Evolutionary conservation across 1,140 invertebrate species (phyloP).

Genomic region (Drosophila nigrodunni): DNA sequence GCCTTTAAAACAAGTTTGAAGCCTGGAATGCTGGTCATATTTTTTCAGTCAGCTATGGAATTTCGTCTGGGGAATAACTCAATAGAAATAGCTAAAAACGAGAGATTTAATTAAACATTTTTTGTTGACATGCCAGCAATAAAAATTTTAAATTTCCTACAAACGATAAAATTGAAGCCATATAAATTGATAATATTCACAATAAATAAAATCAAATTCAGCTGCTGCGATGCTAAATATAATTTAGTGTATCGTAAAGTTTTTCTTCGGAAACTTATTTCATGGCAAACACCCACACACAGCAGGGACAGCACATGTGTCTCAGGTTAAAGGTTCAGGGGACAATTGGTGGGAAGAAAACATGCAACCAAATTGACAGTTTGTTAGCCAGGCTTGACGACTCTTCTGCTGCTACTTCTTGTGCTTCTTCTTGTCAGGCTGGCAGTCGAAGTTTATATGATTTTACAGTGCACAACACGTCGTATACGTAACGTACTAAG

Average conservation of each 20-base stretch:
- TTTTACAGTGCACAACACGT: constrained; percentile 32
- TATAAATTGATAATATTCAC: constrained; percentile 10
- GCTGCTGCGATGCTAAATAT: constrained; percentile 7
- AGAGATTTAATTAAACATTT: constrained; percentile 4
- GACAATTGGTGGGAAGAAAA: constrained; percentile 35
- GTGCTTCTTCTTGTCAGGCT: too few species aligned
- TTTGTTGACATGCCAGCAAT: not conserved
- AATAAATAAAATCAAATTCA: constrained; percentile 18
- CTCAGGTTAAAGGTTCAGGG: not conserved
- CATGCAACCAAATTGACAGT: constrained; percentile 75
- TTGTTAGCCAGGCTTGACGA: constrained; percentile 56
- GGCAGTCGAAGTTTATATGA: constrained; percentile 15
- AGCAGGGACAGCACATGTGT: not conserved
- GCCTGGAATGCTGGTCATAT: too few species aligned
- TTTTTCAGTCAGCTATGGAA: too few species aligned
- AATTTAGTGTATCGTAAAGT: constrained; percentile 24
- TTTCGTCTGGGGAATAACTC: too few species aligned
- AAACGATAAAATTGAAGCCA: not conserved
- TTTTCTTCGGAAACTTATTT: constrained; percentile 4
- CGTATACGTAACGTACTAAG: constrained; percentile 66
- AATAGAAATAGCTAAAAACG: not conserved
- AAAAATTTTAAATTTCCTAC: not conserved
- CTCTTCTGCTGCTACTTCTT: constrained; percentile 5
- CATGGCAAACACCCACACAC: constrained; percentile 6
- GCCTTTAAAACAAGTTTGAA: too few species aligned